phyloP scores from a whole-genome alignment of 1,140 invertebrate genomes.

The Sycophaga agraensis region DNA sequence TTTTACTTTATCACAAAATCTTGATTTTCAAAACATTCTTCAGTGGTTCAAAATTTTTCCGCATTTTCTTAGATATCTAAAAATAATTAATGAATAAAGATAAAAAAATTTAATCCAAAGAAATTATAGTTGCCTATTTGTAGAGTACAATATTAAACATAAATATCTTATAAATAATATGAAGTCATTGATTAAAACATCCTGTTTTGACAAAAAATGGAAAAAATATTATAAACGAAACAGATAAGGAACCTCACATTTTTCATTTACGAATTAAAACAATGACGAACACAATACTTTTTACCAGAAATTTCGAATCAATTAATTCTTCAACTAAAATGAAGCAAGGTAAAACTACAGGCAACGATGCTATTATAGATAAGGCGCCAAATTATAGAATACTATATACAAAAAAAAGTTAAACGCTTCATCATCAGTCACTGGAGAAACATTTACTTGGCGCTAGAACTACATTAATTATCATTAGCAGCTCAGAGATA shows the following conservation, averaged over 20 bases:
- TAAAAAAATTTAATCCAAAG: constrained; percentile 8
- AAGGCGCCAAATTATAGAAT: background rate
- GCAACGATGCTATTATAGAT: constrained; percentile 4
- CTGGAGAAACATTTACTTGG: constrained; percentile 11
- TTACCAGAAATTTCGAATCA: constrained; percentile 2
- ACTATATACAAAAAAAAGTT: constrained; percentile 16
- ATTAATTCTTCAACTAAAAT: constrained; percentile 1
- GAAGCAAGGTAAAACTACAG: background rate
- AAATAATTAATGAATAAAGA: constrained; percentile 4
- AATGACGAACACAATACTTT: background rate
- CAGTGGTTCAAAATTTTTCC: background rate
- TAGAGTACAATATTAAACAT: constrained; percentile 13
- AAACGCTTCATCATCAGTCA: constrained; percentile 8
- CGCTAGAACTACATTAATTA: background rate
- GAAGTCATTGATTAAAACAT: constrained; percentile 13
- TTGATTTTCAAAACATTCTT: constrained; percentile 5
- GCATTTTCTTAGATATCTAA: constrained; percentile 3
- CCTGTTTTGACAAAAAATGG: background rate
- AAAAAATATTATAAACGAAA: too few species aligned
- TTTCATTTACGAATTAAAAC: background rate
- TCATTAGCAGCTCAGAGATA: too few species aligned
- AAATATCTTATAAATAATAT: constrained; percentile 22
- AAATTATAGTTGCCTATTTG: background rate
- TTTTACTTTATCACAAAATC: constrained; percentile 4
- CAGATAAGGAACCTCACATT: background rate